Evolutionary conservation across 2,113 vertebrate genomes (phyloP), one percentile per base, ranked within the genome.

Genomic region (Terrapene triunguis): DNA sequence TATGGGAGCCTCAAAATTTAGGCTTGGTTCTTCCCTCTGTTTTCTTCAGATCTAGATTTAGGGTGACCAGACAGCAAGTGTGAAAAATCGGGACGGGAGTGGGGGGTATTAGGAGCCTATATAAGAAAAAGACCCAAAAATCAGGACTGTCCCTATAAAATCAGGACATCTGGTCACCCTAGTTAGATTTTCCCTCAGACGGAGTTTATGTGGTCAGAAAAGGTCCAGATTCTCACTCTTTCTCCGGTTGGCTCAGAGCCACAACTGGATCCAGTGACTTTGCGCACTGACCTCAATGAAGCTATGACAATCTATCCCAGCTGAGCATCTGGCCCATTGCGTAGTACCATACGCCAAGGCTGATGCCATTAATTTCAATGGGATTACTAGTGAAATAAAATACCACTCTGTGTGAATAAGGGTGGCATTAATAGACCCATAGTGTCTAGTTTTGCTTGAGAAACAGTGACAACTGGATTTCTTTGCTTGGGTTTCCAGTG

Each of bases 381-480:
- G 13, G 29, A 21, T 22, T 93, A 32, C 51, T 74, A 62, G n/a
- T 16, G 80, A 19, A 85, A 59, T 87, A 78, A 3, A n/a, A 8
- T 21, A 22, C 44, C 65, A 87, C 82, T 59, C 16, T 32, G 44
- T 14, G 21, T 0, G 1, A 78, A 27, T 2, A 1, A 35, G 0
- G 1, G 35, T 0, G 2, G 84, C 38, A 72, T 22, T 38, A 14
- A 24, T 48, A 38, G 82, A 48, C n/a, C 22, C 44, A 78, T 16
- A 27, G 42, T 10, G 42, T 47, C 74, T 16, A 78, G 22, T 8
- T 27, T 14, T 29, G 42, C 42, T 78, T 44, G 74, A 47, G 42
- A 47, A 72, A 78, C 74, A 78, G 12, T 47, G 12, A 47, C 74
- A 44, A 27, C 6, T 78, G 74, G 74, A 78, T 78, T 78, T 78